Conservation (phyloP, 1,140 invertebrate genomes). For the Saxidomus purpurata region DNA sequence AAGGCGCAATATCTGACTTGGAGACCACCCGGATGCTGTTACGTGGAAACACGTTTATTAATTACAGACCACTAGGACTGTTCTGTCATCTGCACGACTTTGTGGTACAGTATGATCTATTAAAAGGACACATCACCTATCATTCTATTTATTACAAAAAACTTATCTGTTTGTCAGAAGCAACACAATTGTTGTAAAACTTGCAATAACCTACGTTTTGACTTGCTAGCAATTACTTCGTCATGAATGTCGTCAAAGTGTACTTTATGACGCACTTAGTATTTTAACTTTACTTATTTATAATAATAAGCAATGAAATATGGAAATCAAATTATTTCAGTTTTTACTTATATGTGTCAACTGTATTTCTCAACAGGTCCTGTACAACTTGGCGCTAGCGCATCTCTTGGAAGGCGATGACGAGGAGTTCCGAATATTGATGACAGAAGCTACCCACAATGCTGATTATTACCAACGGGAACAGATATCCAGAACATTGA, state of each 20-base stretch:
- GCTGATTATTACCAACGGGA: background rate
- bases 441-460: conserved; percentile 25
- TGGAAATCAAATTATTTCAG: no score
- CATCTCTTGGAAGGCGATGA: background rate
- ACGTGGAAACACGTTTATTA: conserved; percentile 7
- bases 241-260: no score
- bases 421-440: background rate
- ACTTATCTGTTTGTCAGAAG: no score
- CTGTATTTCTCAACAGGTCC: conserved; percentile 13
- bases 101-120: conserved; percentile 21
- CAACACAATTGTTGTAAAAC: no score
- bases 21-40: conserved; percentile 21
- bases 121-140: no score
- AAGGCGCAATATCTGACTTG: conserved; percentile 5
- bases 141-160: no score
- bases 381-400: background rate
- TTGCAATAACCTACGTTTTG: no score
- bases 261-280: no score
- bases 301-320: no score
- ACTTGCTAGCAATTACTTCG: no score
- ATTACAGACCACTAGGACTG: conserved; percentile 40
- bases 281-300: no score
- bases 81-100: background rate
- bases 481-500: background rate
- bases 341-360: no score